Evolutionary conservation across 2,797 vertebrate genomes (phyloP).

Genomic region (Calcarius lapponicus): DNA sequence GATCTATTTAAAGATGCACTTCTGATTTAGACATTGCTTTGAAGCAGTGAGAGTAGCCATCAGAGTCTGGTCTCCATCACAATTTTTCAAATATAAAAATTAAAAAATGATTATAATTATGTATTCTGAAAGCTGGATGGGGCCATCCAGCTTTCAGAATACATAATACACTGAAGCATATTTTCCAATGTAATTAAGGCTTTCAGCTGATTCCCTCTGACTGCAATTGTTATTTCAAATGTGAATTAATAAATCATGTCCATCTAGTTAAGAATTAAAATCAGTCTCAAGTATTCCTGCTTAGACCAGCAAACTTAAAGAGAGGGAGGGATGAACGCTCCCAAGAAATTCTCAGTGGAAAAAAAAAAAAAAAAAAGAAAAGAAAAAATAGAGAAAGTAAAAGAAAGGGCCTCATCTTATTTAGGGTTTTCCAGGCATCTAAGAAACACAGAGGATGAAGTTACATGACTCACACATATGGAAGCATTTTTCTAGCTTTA

Average conservation of each 20-base stretch:
- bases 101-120: slow-evolving; percentile 77
- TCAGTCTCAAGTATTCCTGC: slow-evolving; percentile 78
- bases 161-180: slow-evolving; percentile 74
- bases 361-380: slow-evolving; percentile 1
- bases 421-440: slow-evolving; percentile 33
- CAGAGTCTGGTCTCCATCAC: slow-evolving; percentile 64
- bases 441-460: slow-evolving; percentile 57
- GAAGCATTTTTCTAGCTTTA: slow-evolving; percentile 70
- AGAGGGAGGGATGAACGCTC: slow-evolving; percentile 32
- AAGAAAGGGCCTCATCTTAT: neutral
- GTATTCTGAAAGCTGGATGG: slow-evolving; percentile 71
- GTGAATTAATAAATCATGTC: slow-evolving; percentile 94
- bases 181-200: slow-evolving; percentile 90
- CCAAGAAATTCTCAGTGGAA: slow-evolving; percentile 5
- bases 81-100: slow-evolving; percentile 74
- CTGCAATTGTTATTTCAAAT: slow-evolving; percentile 95
- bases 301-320: slow-evolving; percentile 74
- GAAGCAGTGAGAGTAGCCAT: slow-evolving; percentile 48
- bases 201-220: slow-evolving; percentile 87
- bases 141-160: too few relatives aligned
- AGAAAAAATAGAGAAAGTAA: neutral
- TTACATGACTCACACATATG: slow-evolving; percentile 61
- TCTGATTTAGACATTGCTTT: slow-evolving; percentile 62
- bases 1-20: slow-evolving; percentile 61
- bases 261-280: slow-evolving; percentile 93